Percentiles rank a stretch among this genome's conserved stretches.
Evolutionary conservation across 2,888 invertebrate genomes (phyloP).

Genomic region (Nephrotoma appendiculata): DNA sequence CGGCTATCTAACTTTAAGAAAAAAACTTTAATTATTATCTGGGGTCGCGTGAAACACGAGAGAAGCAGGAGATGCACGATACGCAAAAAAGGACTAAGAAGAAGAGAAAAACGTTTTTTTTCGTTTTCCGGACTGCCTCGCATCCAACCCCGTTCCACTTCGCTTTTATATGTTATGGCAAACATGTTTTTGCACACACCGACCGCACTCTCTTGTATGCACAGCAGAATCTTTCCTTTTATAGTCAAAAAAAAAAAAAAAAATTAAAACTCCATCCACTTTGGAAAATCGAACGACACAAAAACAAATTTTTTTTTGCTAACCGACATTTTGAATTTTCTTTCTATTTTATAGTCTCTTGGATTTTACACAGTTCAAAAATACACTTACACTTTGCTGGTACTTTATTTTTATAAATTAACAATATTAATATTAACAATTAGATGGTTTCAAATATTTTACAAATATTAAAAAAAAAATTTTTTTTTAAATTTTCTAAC

Average conservation of each 20-base stretch:
- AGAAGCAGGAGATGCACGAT: no score
- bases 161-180: not conserved
- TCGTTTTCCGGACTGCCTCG: not conserved
- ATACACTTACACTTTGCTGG: not conserved
- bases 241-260: not conserved
- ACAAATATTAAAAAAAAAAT: not conserved
- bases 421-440: not conserved
- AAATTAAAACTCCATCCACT: not conserved
- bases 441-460: not conserved
- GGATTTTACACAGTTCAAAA: not conserved
- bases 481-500: not conserved
- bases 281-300: not conserved
- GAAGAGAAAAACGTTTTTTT: not conserved
- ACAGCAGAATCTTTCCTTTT: not conserved
- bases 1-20: not conserved
- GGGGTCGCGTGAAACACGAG: not conserved
- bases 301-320: not conserved
- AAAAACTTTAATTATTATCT: not conserved
- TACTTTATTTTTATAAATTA: not conserved
- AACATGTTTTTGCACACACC: not conserved
- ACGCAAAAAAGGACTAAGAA: not conserved
- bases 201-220: not conserved
- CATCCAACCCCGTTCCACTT: not conserved
- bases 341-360: not conserved
- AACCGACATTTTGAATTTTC: not conserved